Conservation (phyloP, 2,888 invertebrate genomes). For the Cephus spinipes region DNA sequence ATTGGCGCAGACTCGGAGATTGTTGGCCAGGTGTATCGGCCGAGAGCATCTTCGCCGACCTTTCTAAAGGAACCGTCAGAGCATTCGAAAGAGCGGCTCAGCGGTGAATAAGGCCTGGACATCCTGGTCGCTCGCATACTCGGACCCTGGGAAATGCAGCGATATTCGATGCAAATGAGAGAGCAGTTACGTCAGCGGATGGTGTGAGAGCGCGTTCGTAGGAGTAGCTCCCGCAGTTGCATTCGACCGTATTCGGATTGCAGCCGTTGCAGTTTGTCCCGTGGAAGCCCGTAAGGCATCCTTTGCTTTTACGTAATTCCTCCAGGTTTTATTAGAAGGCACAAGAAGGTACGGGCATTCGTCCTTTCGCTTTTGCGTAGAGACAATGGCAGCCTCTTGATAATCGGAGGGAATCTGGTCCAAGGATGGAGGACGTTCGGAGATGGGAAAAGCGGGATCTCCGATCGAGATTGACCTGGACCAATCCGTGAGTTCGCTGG, state of each 20-base stretch:
- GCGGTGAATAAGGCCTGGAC: conserved; percentile 8
- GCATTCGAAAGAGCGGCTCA: neutral
- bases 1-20: too few relatives aligned
- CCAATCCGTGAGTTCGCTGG: conserved; percentile 47
- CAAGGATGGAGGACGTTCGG: neutral
- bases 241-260: conserved; percentile 8
- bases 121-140: conserved; percentile 7
- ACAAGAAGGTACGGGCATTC: neutral
- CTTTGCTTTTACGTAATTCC: conserved; percentile 5
- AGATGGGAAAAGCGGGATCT: neutral
- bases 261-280: neutral
- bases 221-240: conserved; percentile 7
- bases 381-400: neutral
- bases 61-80: conserved; percentile 6
- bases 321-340: conserved; percentile 6
- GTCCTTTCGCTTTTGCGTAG: conserved; percentile 5
- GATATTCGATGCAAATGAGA: conserved; percentile 47
- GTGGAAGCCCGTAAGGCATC: conserved; percentile 3
- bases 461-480: neutral
- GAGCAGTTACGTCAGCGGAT: conserved; percentile 23
- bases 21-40: too few relatives aligned
- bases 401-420: neutral
- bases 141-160: conserved; percentile 34
- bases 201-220: conserved; percentile 14
- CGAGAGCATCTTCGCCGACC: conserved; percentile 3